phyloP scores from a whole-genome alignment of 2,113 vertebrate genomes.

The Gopherus evgoodei region DNA sequence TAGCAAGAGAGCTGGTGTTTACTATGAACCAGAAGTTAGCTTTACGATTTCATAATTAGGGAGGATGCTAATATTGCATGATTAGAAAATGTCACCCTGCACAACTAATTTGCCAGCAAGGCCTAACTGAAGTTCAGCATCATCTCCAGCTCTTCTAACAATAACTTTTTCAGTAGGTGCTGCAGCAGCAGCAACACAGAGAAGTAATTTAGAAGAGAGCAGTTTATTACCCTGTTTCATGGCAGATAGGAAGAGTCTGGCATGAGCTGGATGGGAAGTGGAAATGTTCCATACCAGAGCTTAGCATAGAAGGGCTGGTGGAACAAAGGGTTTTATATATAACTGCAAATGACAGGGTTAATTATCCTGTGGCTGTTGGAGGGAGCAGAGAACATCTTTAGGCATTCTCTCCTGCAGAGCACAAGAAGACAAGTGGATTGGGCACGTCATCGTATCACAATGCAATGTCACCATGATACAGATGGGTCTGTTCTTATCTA shows the following conservation, averaged over 20 bases:
- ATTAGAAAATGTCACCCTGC: conserved; percentile 80
- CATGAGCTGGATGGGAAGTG: conserved; percentile 53
- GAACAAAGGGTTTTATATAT: conserved; percentile 28
- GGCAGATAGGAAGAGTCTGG: conserved; percentile 1
- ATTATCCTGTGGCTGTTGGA: conserved; percentile 16
- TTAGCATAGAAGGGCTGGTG: not conserved
- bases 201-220: not conserved
- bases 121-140: conserved; percentile 75
- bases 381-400: not conserved
- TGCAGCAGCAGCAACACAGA: not conserved
- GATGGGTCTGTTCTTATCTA: conserved; percentile 44
- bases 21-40: conserved; percentile 70
- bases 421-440: not conserved
- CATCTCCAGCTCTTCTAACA: conserved; percentile 58
- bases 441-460: not conserved
- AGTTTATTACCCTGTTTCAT: conserved; percentile 60
- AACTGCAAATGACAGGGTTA: conserved; percentile 47
- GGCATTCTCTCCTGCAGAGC: not conserved
- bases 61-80: conserved; percentile 77
- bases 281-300: not conserved
- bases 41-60: conserved; percentile 77
- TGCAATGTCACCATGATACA: not conserved
- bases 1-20: conserved; percentile 40
- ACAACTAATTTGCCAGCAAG: conserved; percentile 75
- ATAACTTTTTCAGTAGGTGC: conserved; percentile 52